Evolutionary conservation across 1,140 invertebrate species (phyloP).

Genomic region (Harlomillsia oculata): DNA sequence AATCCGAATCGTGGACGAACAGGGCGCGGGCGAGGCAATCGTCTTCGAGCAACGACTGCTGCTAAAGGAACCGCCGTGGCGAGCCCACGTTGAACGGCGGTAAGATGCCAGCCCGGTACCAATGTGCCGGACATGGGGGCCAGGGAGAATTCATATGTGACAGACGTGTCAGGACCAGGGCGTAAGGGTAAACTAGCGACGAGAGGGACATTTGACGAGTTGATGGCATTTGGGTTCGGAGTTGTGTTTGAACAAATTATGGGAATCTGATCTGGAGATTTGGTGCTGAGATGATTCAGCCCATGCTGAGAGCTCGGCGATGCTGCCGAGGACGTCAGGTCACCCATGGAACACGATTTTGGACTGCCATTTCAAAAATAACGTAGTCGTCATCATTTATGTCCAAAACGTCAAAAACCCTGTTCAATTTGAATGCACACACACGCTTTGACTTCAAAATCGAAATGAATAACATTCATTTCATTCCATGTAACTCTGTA

Average conservation of each 20-base stretch:
- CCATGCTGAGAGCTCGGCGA: neutral
- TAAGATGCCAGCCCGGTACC: slow-evolving; percentile 34
- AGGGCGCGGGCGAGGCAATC: slow-evolving; percentile 30
- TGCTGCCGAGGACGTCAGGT: slow-evolving; percentile 25
- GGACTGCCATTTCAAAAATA: too few relatives aligned
- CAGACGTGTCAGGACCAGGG: slow-evolving; percentile 31
- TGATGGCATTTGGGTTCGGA: slow-evolving; percentile 6
- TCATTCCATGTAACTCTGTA: too few relatives aligned
- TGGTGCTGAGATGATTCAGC: slow-evolving; percentile 9
- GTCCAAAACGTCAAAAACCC: too few relatives aligned
- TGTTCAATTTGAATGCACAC: too few relatives aligned
- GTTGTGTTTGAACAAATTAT: slow-evolving; percentile 5
- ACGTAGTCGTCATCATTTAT: too few relatives aligned
- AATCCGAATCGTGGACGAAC: slow-evolving; percentile 32
- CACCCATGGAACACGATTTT: slow-evolving; percentile 35
- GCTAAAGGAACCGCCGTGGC: slow-evolving; percentile 33
- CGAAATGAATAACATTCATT: too few relatives aligned
- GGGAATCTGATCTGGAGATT: slow-evolving; percentile 5
- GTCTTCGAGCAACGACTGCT: slow-evolving; percentile 30
- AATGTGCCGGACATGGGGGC: slow-evolving; percentile 33
- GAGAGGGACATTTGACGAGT: slow-evolving; percentile 26
- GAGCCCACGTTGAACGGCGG: slow-evolving; percentile 33
- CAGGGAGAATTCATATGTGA: slow-evolving; percentile 34
- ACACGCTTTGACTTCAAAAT: too few relatives aligned
- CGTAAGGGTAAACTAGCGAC: slow-evolving; percentile 32